Base-by-base conservation (phyloP, 2,113 vertebrate species). In the Nibea albiflora region DNA sequence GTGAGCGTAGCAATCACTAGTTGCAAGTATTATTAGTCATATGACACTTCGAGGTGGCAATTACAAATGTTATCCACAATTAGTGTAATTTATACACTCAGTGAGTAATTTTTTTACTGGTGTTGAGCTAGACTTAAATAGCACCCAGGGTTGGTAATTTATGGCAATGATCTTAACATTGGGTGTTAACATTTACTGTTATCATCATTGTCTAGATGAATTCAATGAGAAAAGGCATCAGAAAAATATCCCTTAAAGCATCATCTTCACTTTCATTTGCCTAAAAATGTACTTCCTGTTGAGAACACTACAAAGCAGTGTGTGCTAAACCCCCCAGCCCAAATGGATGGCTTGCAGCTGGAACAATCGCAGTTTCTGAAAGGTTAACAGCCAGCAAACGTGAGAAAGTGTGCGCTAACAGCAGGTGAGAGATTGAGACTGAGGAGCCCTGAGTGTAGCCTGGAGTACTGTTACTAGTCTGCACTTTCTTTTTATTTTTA, bases 381-480 rank as follows among this genome's bases (percentile, higher is more conserved):
- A 73, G 15, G 60, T 77, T 82, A 76, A 62, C 65, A 54, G 56
- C 35, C 64, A 54, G 65, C 49, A 62, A 81, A 62, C 56, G 31
- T 22, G 17, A 64, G 53, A 73, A 20, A 47, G 52, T n/a, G 52
- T 20, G 65, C 2, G 60, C 19, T 63, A 54, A 56, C 72, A 77
- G 52, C 52, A 19, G 53, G 68, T 11, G 52, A 35, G 44, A 66
- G 64, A 47, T 5, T 12, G 64, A 74, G 64, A 69, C 4, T 14
- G 44, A 39, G 63, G 47, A 74, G 71, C 53, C 71, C 53, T 10
- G 68, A 49, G 74, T 66, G 53, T 35, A 67, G 81, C 16, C 9
- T 0, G 22, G 20, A 11, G 46, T 20, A 42, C 35, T 17, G 15
- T 42, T 24, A 46, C 39, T 47, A 14, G 22, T 31, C 5, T 47